Percentiles rank a stretch among this genome's conserved stretches.
phyloP scores from a whole-genome alignment of 2,797 vertebrate genomes.

The Cossypha heuglini region DNA sequence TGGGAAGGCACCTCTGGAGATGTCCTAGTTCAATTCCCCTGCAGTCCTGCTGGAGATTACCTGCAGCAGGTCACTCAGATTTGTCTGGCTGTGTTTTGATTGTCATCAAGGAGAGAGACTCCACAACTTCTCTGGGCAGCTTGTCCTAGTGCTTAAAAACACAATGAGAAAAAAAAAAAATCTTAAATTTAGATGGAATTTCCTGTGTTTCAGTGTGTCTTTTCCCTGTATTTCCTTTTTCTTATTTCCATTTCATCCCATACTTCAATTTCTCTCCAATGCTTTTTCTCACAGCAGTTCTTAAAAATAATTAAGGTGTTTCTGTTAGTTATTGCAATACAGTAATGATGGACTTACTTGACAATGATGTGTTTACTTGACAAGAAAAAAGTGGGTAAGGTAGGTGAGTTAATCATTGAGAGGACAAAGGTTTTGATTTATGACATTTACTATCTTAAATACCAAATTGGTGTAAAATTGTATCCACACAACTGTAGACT shows the following conservation, averaged over 20 bases:
- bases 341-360: constrained; percentile 33
- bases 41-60: neutral
- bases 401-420: constrained; percentile 11
- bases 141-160: neutral
- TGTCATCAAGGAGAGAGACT: neutral
- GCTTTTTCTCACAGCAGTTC: neutral
- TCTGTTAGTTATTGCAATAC: neutral
- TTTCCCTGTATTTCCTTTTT: neutral
- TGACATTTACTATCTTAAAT: constrained; percentile 31
- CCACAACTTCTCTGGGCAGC: neutral
- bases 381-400: neutral
- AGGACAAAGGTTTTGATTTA: constrained; percentile 70
- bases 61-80: neutral
- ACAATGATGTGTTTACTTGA: neutral
- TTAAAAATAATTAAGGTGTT: neutral
- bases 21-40: accelerated
- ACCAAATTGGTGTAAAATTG: neutral
- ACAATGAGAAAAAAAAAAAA: neutral
- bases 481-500: neutral
- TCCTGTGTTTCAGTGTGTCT: neutral
- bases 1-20: neutral
- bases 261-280: neutral
- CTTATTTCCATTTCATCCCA: neutral
- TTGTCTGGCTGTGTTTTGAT: neutral
- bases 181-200: neutral